Conservation (phyloP, 1,140 invertebrate species). For the Ectropis grisescens region DNA sequence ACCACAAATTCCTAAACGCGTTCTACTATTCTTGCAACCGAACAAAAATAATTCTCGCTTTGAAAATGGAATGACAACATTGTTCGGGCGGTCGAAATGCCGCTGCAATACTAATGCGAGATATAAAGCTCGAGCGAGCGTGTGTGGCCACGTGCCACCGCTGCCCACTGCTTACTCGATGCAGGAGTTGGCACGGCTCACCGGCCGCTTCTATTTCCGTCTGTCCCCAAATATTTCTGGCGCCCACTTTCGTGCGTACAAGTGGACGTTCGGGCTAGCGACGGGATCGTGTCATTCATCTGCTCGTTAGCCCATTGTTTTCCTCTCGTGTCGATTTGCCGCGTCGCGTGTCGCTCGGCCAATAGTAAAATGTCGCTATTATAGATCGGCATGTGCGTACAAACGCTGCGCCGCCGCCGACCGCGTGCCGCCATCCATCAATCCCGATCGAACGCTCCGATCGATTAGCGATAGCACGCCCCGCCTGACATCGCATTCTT, state of each 20-base stretch:
- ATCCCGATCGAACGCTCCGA: slow-evolving; percentile 44
- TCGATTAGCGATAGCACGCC: slow-evolving; percentile 38
- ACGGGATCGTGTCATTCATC: slow-evolving; percentile 60
- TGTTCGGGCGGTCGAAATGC: slow-evolving; percentile 3
- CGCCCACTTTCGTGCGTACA: slow-evolving; percentile 46
- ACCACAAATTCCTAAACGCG: too few species aligned
- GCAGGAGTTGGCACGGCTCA: slow-evolving; percentile 46
- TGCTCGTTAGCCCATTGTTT: slow-evolving; percentile 59
- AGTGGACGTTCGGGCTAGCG: slow-evolving; percentile 36
- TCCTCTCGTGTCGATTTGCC: slow-evolving; percentile 52
- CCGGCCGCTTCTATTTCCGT: slow-evolving; percentile 53
- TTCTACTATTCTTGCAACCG: too few species aligned
- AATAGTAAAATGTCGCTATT: slow-evolving; percentile 9
- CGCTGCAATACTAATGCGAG: too few species aligned
- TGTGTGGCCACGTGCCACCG: slow-evolving; percentile 35
- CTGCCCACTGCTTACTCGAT: slow-evolving; percentile 27
- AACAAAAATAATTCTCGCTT: slow-evolving; percentile 1
- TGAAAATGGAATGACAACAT: slow-evolving; percentile 1
- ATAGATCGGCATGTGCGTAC: slow-evolving; percentile 25
- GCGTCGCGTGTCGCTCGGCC: slow-evolving; percentile 19
- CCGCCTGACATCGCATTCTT: slow-evolving; percentile 20
- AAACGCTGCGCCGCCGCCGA: slow-evolving; percentile 13
- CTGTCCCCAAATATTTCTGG: slow-evolving; percentile 65
- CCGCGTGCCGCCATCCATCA: slow-evolving; percentile 38
- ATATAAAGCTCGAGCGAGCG: not conserved